phyloP scores from a whole-genome alignment of 1,140 invertebrate genomes.

The Drosophila carrolli region DNA sequence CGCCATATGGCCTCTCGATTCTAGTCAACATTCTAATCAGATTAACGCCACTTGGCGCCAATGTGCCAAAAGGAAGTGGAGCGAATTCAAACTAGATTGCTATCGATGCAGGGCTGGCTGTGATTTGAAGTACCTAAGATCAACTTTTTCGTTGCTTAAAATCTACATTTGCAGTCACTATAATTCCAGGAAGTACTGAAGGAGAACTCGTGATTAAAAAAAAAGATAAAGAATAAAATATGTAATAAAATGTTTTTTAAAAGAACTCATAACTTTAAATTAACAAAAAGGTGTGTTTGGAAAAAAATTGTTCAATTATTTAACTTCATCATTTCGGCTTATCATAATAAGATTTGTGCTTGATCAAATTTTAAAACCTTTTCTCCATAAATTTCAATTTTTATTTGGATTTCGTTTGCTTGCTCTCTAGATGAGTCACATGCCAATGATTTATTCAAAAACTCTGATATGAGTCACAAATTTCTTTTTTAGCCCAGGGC shows the following conservation, averaged over 20 bases:
- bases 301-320: too few relatives aligned
- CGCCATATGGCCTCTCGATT: conserved; percentile 27
- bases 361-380: conserved; percentile 14
- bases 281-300: too few relatives aligned
- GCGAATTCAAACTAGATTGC: conserved; percentile 11
- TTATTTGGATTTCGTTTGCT: background rate
- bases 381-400: conserved; percentile 6
- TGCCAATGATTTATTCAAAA: conserved; percentile 22
- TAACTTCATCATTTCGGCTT: too few relatives aligned
- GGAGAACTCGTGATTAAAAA: too few relatives aligned
- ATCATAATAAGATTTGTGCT: background rate
- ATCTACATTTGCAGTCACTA: too few relatives aligned
- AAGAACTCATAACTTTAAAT: too few relatives aligned
- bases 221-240: too few relatives aligned
- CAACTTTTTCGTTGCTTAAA: background rate
- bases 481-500: conserved; percentile 7
- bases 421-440: conserved; percentile 26
- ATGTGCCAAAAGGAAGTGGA: conserved; percentile 54
- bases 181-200: too few relatives aligned
- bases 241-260: too few relatives aligned
- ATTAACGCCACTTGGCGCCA: conserved; percentile 78
- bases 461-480: conserved; percentile 15
- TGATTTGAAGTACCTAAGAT: background rate
- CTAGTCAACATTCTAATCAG: conserved; percentile 69
- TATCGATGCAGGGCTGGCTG: conserved; percentile 23